Base-by-base conservation (phyloP, 2,888 invertebrate species). In the Himalopsyche kuldschensis region DNA sequence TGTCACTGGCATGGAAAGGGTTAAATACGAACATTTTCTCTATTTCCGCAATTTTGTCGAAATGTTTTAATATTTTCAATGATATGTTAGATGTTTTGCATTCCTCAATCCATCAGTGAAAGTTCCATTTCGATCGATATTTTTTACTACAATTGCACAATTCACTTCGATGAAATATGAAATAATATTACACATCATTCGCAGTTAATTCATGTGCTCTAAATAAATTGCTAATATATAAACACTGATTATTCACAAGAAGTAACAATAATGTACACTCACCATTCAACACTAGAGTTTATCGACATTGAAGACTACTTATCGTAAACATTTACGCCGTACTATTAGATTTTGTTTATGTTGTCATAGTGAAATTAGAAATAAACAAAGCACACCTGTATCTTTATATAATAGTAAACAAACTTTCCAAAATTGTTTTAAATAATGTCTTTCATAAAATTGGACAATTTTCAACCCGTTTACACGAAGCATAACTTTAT, bases 351-450 rank as follows among this genome's bases (percentile, higher is more conserved):
- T 79, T 82, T 80, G 83, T 78, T 83, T 80, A 76, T 79, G 78
- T 83, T 80, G 46, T 63, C 63, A 79, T 47, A 75, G 46, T 76
- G 48, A 79, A 82, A 78, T 76, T 47, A 32, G 41, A 78, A 78
- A 80, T 41, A 80, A 41, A 69, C 35, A 55, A 41, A 77, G 31
- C 77, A 81, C 84, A 81, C 84, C 84, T 82, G 82, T 82, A 82
- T 82, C 31, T 55, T 78, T 75, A 41, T 27, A 32, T 77, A 48
- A 78, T 35, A 75, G n/a, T 31, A 47, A 81, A 48, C 75, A 48
- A 48, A 48, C 76, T 46, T 47, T 48, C 35, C 48, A 32, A 24
- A 76, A 47, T 27, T 32, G 27, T 80, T 82, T 41, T 20, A 41
- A 30, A 69, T 24, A 69, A 69, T 27, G 69, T 69, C 27, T 27